These are phyloP conservation scores for Mythimna vitellina DNA, from an alignment of 2,888 invertebrate genomes.

Conservation along the genomic window DNA sequence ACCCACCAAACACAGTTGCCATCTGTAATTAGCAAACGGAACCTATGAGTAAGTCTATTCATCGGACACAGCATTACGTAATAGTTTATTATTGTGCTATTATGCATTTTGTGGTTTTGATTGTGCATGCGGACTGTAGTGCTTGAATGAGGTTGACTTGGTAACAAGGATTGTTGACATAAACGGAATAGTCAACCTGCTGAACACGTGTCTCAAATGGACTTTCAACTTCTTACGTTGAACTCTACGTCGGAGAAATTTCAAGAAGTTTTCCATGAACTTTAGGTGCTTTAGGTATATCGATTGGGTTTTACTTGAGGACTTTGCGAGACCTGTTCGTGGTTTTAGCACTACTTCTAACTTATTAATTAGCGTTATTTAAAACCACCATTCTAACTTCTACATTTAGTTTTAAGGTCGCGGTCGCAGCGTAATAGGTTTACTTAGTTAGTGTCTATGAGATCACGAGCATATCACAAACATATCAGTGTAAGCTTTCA, in stretches of 20 bases:
- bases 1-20: constrained; percentile 56
- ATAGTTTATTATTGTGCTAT: constrained; percentile 57
- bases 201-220: constrained; percentile 58
- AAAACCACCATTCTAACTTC: neutral
- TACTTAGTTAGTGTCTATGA: constrained; percentile 50
- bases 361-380: neutral
- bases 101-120: constrained; percentile 57
- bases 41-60: constrained; percentile 56
- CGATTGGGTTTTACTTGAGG: constrained; percentile 8
- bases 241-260: constrained; percentile 22
- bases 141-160: constrained; percentile 55
- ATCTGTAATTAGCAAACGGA: constrained; percentile 60
- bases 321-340: neutral
- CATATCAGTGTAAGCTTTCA: constrained; percentile 57
- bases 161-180: constrained; percentile 55
- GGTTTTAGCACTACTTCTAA: neutral
- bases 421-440: constrained; percentile 42
- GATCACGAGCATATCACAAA: constrained; percentile 60
- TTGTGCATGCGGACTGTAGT: constrained; percentile 34
- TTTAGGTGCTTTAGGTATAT: neutral
- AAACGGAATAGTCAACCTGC: constrained; percentile 30
- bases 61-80: constrained; percentile 54
- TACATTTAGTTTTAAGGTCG: constrained; percentile 1
- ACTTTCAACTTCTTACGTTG: constrained; percentile 54
- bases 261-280: constrained; percentile 30